These are phyloP conservation scores for Uria lomvia DNA, from an alignment of 2,113 vertebrate species.

Conservation along the genomic window DNA sequence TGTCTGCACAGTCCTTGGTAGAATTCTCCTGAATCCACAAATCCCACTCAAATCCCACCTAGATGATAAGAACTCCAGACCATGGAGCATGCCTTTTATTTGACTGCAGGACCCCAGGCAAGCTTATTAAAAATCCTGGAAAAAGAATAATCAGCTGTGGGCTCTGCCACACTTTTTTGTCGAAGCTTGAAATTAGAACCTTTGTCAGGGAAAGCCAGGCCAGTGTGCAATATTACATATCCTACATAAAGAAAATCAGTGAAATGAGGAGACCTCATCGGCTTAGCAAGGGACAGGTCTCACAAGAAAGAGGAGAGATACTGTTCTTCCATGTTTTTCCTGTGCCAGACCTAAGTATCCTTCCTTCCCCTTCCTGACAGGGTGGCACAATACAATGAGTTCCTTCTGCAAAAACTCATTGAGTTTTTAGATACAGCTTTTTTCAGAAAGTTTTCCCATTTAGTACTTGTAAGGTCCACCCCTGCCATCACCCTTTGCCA, in stretches of 20 bases:
- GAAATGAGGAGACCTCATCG: background rate
- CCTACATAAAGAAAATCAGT: background rate
- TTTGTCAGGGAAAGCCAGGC: background rate
- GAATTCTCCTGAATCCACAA: background rate
- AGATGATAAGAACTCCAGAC: background rate
- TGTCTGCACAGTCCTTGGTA: background rate
- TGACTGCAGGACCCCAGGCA: background rate
- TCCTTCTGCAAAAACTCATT: background rate
- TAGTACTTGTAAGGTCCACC: background rate
- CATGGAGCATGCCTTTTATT: background rate
- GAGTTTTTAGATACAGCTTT: background rate
- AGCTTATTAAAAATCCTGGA: background rate
- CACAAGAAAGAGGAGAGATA: background rate
- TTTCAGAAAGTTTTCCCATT: background rate
- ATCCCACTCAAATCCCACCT: background rate
- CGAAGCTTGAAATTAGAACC: background rate
- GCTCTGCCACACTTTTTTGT: background rate
- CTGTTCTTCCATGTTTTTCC: background rate
- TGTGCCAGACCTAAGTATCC: background rate
- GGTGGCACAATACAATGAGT: accelerated
- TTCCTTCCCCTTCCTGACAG: background rate
- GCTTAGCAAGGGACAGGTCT: background rate
- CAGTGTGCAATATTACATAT: background rate
- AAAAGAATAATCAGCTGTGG: background rate
- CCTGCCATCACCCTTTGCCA: background rate